Base-by-base conservation (phyloP, 2,797 vertebrate species). In the Melanotaenia parkinsoni region DNA sequence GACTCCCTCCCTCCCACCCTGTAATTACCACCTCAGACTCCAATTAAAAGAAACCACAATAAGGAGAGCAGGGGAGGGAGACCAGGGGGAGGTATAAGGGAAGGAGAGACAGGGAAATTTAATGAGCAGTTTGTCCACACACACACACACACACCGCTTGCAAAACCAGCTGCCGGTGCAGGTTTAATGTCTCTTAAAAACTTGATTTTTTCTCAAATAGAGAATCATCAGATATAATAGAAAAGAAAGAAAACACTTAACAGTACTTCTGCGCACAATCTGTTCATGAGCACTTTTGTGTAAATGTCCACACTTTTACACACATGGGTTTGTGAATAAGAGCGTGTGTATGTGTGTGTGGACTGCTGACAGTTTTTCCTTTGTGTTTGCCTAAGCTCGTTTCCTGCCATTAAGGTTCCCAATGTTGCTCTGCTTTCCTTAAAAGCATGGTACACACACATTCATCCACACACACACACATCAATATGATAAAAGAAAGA, bases 11-110 rank as follows among this genome's bases (percentile, higher is more conserved):
- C 28, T 79, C 74, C 76, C 82, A 68, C 86, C 76, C 84, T 84
- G 80, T 89, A 90, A 92, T 92, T 90, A 90, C 88, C 87, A 91
- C 86, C 90, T 90, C 84, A 90, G 85, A 83, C 89, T 89, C 88
- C 88, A 92, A 93, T 93, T 91, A 93, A 87, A 90, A 79, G 67
- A 84, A 83, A 82, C 89, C 88, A 87, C 85, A 92, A 86, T 85
- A 90, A 88, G 87, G 81, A 63, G 56, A 72, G 59, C 65, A 62
- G 74, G 78, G 71, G 75, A 78, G 73, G 75, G 81, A 66, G 77
- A 53, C 40, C 45, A 3, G 67, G 76, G 72, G 64, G 73, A 10
- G 67, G 71, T 47, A 22, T 14, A 47, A 70, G 81, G 80, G 63
- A 63, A 54, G 53, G 76, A 45, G 61, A 47, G 51, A 63, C 30